Evolutionary conservation across 2,888 invertebrate genomes (phyloP), one percentile per base, ranked within the genome.

Genomic region (Zaprionus obscuricornis): DNA sequence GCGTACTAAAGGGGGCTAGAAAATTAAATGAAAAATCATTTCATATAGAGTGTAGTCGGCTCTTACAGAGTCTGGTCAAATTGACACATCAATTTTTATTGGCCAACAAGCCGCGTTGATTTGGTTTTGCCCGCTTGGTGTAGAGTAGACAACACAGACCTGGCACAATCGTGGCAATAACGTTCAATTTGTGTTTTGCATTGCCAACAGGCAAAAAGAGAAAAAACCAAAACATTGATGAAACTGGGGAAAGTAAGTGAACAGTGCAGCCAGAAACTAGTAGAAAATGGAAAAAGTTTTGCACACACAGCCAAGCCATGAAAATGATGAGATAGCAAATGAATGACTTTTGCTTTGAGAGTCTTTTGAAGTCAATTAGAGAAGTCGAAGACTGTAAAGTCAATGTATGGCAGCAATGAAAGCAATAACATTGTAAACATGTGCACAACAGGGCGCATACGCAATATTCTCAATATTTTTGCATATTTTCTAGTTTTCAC

Each of bases 171-270:
- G 58, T 36, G 55, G 57, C 71, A 74, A 76, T 79, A 79, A 75
- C 66, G 65, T 83, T 66, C 74, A 71, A 72, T 81, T 74, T 78
- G 58, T 43, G 45, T 59, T n/a, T n/a, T n/a, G n/a, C n/a, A n/a
- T n/a, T n/a, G n/a, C 7, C 40, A 22, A 46, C 29, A 43, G 34
- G 13, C 45, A 54, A 7, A 17, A 1, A 8, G 24, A 46, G 49
- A 14, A 31, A 33, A 16, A 20, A 18, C 24, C 0, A 6, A 6
- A 11, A 56, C 22, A 22, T 7, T 22, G 5, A 7, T 22, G 24
- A 20, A 17, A 7, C 0, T 3, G n/a, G n/a, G n/a, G n/a, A n/a
- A n/a, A n/a, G n/a, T n/a, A n/a, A n/a, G n/a, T n/a, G n/a, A n/a
- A n/a, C n/a, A n/a, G n/a, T n/a, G n/a, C n/a, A n/a, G n/a, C n/a